A percentile compares a stretch with the other conserved stretches of the same genome.
Conservation (phyloP, 2,113 vertebrate genomes). For the Clarias magur region DNA sequence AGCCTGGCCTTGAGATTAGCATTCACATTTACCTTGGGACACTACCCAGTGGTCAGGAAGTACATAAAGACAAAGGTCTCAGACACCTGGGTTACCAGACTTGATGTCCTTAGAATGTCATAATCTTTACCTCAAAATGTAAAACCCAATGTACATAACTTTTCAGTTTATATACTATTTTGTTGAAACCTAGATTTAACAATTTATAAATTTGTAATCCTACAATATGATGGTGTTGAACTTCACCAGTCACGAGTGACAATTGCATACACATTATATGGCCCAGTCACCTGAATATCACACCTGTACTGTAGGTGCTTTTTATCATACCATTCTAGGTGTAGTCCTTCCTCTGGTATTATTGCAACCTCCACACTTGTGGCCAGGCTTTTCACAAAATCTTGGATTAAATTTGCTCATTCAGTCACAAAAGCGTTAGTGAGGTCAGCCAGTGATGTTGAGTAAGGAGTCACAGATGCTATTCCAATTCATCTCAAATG, state of each 20-base stretch:
- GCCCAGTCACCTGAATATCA: not conserved
- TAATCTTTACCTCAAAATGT: too few species aligned
- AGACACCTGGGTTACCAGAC: too few species aligned
- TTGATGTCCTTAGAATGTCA: too few species aligned
- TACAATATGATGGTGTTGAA: not conserved
- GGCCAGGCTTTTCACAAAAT: not conserved
- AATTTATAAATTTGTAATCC: too few species aligned
- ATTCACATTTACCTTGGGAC: too few species aligned
- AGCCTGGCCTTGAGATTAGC: too few species aligned
- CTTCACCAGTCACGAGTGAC: not conserved
- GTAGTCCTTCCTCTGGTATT: too few species aligned
- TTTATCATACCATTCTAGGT: not conserved
- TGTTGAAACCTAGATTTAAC: too few species aligned
- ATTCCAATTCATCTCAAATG: not conserved
- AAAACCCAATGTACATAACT: too few species aligned
- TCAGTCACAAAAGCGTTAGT: not conserved
- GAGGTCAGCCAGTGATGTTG: not conserved
- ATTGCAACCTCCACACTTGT: not conserved
- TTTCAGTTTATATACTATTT: too few species aligned
- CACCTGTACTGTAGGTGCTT: not conserved
- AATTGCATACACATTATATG: not conserved
- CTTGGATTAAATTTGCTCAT: not conserved
- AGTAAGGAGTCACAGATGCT: not conserved
- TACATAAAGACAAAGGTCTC: too few species aligned
- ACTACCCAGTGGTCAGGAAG: too few species aligned